Conservation (phyloP, 2,113 vertebrate genomes). For the Mastomys coucha region DNA sequence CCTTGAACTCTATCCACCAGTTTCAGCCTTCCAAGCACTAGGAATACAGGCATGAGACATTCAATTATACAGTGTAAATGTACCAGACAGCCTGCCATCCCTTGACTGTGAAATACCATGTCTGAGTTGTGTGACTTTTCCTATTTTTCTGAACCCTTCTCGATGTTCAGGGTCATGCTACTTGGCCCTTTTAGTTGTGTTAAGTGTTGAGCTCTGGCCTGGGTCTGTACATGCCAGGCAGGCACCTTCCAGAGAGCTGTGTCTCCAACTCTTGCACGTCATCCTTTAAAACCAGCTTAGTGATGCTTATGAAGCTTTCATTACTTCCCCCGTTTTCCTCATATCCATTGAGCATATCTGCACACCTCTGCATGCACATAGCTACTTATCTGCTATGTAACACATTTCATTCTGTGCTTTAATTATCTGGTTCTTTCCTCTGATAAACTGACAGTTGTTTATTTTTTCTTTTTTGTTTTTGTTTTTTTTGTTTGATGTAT, state of each 20-base stretch:
- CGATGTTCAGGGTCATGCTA: not conserved
- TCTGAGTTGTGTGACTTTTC: not conserved
- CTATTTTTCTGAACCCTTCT: not conserved
- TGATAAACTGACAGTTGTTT: not conserved
- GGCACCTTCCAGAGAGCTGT: not conserved
- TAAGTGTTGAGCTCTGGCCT: not conserved
- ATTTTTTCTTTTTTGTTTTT: not conserved
- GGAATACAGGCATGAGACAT: too few species aligned
- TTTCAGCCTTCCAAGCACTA: not conserved
- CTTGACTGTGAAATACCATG: not conserved
- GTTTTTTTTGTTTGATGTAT: too few species aligned
- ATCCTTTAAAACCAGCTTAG: constrained; percentile 3
- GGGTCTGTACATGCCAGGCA: not conserved
- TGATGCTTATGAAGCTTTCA: not conserved
- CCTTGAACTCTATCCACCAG: not conserved
- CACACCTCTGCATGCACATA: not conserved
- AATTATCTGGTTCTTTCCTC: not conserved
- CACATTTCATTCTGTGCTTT: not conserved
- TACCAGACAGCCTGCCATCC: not conserved
- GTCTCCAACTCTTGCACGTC: not conserved
- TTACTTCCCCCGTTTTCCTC: not conserved
- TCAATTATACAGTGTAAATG: not conserved
- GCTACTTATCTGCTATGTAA: not conserved
- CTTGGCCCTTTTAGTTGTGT: not conserved
- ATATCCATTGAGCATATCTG: not conserved